Percentiles rank a stretch among this genome's conserved stretches.
phyloP scores from a whole-genome alignment of 2,113 vertebrate species.

The Mugil cephalus region DNA sequence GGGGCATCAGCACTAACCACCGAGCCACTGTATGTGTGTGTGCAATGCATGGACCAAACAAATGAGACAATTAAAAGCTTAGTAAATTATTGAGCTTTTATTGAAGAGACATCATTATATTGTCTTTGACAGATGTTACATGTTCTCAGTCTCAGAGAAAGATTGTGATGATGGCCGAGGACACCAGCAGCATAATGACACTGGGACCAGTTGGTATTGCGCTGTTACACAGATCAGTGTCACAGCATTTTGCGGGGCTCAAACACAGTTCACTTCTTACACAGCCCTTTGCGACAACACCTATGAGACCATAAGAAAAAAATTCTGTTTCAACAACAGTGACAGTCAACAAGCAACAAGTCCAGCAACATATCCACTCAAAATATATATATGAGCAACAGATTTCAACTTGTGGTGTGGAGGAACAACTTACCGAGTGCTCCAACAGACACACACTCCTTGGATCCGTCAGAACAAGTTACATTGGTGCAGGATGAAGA shows the following conservation, averaged over 20 bases:
- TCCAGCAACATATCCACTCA: too few relatives aligned
- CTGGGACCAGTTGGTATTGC: slow-evolving; percentile 19
- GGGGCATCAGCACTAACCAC: too few relatives aligned
- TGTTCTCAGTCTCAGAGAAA: slow-evolving; percentile 38
- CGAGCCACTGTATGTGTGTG: too few relatives aligned
- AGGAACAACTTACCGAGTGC: not conserved
- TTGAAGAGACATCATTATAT: too few relatives aligned
- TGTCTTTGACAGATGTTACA: too few relatives aligned
- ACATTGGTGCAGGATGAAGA: not conserved
- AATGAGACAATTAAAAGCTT: too few relatives aligned
- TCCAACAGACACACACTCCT: not conserved
- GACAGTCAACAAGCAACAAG: too few relatives aligned
- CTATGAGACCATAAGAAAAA: slow-evolving; percentile 18
- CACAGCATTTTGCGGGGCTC: slow-evolving; percentile 19
- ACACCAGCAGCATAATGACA: slow-evolving; percentile 40
- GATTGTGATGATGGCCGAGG: slow-evolving; percentile 37
- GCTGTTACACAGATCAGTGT: slow-evolving; percentile 47
- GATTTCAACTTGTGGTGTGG: too few relatives aligned
- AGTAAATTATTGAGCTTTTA: too few relatives aligned
- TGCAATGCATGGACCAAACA: too few relatives aligned
- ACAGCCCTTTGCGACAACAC: not conserved
- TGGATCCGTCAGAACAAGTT: not conserved
- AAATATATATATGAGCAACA: too few relatives aligned
- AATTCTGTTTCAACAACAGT: too few relatives aligned
- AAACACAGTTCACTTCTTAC: rapidly evolving